Conservation (phyloP, 1,140 invertebrate species). For the Camponotus pennsylvanicus region DNA sequence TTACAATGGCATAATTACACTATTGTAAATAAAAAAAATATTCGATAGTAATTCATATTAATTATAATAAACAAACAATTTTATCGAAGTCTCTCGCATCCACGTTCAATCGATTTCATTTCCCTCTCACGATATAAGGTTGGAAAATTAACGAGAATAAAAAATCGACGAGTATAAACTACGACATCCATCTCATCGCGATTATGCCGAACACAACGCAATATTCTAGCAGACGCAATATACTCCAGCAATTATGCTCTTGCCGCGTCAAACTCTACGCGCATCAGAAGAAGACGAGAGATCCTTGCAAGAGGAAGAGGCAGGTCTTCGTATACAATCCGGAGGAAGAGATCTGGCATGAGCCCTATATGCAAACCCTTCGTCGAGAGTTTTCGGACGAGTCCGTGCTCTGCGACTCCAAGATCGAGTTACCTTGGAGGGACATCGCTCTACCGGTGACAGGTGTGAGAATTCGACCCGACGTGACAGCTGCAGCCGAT, state of each 20-base stretch:
- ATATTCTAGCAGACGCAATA: background rate
- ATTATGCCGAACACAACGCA: background rate
- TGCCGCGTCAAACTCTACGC: conserved; percentile 38
- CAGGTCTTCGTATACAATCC: conserved; percentile 73
- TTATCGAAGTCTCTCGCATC: background rate
- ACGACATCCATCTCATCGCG: background rate
- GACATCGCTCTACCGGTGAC: conserved; percentile 74
- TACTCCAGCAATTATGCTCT: background rate
- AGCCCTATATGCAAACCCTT: conserved; percentile 77
- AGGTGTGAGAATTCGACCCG: conserved; percentile 71
- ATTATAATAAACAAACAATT: background rate
- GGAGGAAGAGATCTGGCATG: conserved; percentile 75
- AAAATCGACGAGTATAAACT: background rate
- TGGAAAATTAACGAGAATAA: background rate
- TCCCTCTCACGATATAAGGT: background rate
- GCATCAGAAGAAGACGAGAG: conserved; percentile 8
- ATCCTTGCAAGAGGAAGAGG: conserved; percentile 67
- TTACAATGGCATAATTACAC: background rate
- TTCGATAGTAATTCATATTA: no score
- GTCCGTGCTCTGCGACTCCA: conserved; percentile 75
- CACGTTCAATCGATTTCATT: conserved; percentile 2
- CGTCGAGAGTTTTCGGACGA: conserved; percentile 72
- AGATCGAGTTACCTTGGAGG: conserved; percentile 80
- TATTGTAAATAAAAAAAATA: no score
- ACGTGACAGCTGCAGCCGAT: conserved; percentile 8